Evolutionary conservation across 1,140 invertebrate genomes (phyloP), one percentile per base, ranked within the genome.

Genomic region (Leucophenga varia): DNA sequence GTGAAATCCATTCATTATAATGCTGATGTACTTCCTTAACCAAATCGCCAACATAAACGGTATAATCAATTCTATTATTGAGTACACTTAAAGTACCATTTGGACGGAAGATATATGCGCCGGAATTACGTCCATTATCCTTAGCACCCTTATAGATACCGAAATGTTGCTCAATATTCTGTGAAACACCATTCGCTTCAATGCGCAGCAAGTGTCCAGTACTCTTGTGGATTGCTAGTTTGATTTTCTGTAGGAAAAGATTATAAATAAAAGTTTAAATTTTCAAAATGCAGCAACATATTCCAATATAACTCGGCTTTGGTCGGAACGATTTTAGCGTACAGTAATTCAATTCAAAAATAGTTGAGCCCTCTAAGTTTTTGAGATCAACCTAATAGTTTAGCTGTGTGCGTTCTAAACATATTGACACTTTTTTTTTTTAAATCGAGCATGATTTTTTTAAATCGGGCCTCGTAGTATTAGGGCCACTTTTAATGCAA

Each of bases 71-170:
- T 57, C 54, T 78, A 77, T 39, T 17, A 25, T 25, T 5, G 44
- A 32, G 12, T 43, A 16, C 8, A 52, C n/a, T 76, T 52, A 14
- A 79, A 63, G 72, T 77, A 49, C 28, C 60, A n/a, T 75, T 82
- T 0, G 92, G 91, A 42, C 91, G 80, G 75, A 95, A 95, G 42
- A 93, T 89, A 58, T 95, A 95, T 0, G 92, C 91, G 0, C 92
- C 92, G 0, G 89, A 90, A 1, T 87, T 84, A 49, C 86, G 67
- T 2, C 19, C 54, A 40, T 67, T 67, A 54, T 88, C 85, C 35
- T 73, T 63, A 34, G 80, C 79, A 10, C 82, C 85, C 50, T 81
- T 76, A 64, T 96, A 97, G 74, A n/a, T 84, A 94, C 19, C 84
- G 79, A 57, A 92, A 88, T 8, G 86, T 83, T 65, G n/a, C n/a